Percentiles rank a stretch among this genome's conserved stretches.
phyloP scores from a whole-genome alignment of 2,113 vertebrate species.

The Indicator indicator region DNA sequence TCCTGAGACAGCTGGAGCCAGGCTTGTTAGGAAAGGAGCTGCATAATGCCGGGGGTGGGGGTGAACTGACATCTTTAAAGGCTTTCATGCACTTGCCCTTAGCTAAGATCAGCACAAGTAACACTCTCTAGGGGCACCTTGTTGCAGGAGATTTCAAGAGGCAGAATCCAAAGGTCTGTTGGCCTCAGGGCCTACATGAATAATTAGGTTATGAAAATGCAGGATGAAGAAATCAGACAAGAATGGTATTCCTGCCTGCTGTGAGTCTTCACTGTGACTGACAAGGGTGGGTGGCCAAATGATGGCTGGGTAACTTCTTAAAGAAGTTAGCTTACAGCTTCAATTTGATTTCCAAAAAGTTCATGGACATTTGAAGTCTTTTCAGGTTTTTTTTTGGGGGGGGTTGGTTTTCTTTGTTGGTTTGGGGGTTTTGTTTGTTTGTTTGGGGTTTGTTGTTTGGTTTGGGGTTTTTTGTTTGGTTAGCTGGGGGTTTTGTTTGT shows the following conservation, averaged over 20 bases:
- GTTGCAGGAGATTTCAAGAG: neutral
- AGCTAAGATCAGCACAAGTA: neutral
- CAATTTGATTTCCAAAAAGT: neutral
- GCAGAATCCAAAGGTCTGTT: neutral
- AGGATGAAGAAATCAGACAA: neutral
- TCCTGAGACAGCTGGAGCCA: neutral
- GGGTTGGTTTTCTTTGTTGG: no score
- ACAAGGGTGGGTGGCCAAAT: neutral
- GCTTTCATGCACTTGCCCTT: neutral
- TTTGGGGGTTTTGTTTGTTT: neutral
- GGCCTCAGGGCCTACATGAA: neutral
- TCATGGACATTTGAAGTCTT: neutral
- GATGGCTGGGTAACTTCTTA: neutral
- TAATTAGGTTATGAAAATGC: neutral
- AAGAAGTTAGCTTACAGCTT: neutral
- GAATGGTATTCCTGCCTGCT: neutral
- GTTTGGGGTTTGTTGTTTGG: no score
- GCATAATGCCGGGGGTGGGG: neutral
- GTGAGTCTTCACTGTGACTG: neutral
- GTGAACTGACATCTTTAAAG: neutral
- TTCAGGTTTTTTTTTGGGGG: no score
- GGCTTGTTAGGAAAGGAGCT: neutral
- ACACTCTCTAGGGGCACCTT: neutral
- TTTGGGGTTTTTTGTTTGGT: neutral
- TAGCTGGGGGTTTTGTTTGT: neutral